These are phyloP conservation scores for Octomys mimax DNA, from an alignment of 2,797 vertebrate genomes.

Conservation along the genomic window DNA sequence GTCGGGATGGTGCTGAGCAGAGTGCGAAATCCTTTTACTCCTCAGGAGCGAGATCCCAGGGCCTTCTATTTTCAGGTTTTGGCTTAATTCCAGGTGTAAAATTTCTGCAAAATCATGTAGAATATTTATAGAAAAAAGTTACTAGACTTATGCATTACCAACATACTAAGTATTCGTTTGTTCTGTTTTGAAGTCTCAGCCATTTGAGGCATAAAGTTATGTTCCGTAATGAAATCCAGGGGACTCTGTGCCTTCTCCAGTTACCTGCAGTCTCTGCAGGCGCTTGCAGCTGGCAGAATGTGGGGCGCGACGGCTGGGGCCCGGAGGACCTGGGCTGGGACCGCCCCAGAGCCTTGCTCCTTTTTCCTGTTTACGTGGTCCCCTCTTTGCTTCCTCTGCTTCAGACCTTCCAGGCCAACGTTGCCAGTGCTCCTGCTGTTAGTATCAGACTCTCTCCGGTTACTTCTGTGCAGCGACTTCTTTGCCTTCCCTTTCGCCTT, in stretches of 20 bases:
- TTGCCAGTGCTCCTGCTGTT: neutral
- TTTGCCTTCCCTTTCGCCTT: neutral
- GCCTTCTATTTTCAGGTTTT: neutral
- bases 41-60: slow-evolving; percentile 13
- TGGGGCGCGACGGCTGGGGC: neutral
- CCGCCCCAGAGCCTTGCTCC: neutral
- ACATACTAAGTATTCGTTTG: neutral
- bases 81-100: neutral
- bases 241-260: accelerated
- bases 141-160: neutral
- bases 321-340: accelerated
- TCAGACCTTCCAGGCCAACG: neutral
- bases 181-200: neutral
- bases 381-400: neutral
- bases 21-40: neutral
- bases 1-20: neutral
- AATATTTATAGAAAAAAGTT: slow-evolving; percentile 1
- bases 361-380: neutral
- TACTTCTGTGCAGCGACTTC: neutral
- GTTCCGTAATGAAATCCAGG: neutral
- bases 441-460: neutral
- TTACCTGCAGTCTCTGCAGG: neutral
- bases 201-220: neutral
- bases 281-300: neutral
- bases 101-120: neutral